Base-by-base conservation (phyloP, 2,888 invertebrate genomes). In the Parelbella ahira region DNA sequence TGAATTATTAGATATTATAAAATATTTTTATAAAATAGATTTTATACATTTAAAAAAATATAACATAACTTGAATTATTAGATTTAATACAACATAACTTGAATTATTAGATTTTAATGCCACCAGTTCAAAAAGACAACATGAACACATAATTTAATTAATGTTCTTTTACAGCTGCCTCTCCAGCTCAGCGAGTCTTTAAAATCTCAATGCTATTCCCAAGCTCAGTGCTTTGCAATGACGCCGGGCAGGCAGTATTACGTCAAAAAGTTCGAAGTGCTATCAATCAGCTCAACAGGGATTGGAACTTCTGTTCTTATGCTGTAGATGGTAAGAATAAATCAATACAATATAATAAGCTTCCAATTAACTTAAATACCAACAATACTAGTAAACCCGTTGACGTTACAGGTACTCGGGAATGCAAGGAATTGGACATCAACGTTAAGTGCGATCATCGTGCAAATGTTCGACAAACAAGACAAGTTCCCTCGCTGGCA, bases 281-380 rank as follows among this genome's bases (percentile, higher is more conserved):
- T 4, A 94, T 98, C 37, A 95, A 97, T 61, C 92, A 95, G 32
- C 89, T 98, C 37, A 97, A 98, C 74, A 91, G 96, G 58, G 96
- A 97, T 64, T 98, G 98, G 98, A 95, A 96, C 89, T 95, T 98
- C 93, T 98, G 98, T 72, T 96, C 97, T 0, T 95, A 96, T 70
- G 92, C 95, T 46, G 90, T 93, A 28, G 94, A 96, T 82, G 96
- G 97, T 91, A 72, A 56, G n/a, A 8, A 23, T 23, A 23, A 20
- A 15, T 4, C 15, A 15, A 15, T 15, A 20, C 6, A 20, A 6
- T 20, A 6, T 20, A 6, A 15, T 2, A 9, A 3, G 1, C 10
- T 10, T 24, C 3, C 4, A 27, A 11, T 4, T 27, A 12, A n/a
- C n/a, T 12, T 12, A 12, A 1, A 27, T 11, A 12, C 6, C n/a